A percentile compares a stretch with the other conserved stretches of the same genome.
Evolutionary conservation across 1,140 invertebrate species (phyloP).

Genomic region (Akabosia matsudoensis): DNA sequence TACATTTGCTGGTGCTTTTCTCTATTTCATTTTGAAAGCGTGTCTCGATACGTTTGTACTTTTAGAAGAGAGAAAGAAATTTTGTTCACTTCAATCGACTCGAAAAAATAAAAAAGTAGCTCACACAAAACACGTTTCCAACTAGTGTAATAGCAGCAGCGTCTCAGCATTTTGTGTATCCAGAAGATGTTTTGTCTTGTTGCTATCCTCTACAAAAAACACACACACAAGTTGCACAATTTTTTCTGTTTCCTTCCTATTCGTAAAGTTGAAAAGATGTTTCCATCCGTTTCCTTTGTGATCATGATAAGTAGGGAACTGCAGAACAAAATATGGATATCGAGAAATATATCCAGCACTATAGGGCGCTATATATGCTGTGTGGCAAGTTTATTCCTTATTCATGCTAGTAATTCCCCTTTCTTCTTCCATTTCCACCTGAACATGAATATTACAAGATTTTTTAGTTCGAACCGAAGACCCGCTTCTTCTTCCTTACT

Average conservation of each 20-base stretch:
- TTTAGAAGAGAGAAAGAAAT: neutral
- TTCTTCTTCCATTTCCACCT: slow-evolving; percentile 17
- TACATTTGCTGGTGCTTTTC: neutral
- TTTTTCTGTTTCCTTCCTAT: too few species aligned
- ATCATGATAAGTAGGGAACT: too few species aligned
- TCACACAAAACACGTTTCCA: neutral
- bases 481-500: neutral
- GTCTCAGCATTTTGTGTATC: too few species aligned
- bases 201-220: too few species aligned
- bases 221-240: too few species aligned
- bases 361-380: too few species aligned
- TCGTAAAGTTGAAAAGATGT: too few species aligned
- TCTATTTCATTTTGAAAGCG: neutral
- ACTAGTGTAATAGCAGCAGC: neutral
- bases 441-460: slow-evolving; percentile 20
- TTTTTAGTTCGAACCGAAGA: neutral
- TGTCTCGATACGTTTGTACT: neutral
- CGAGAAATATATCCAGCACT: too few species aligned
- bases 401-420: slow-evolving; percentile 18
- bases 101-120: neutral
- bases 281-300: too few species aligned
- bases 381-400: slow-evolving; percentile 16
- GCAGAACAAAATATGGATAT: too few species aligned
- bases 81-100: slow-evolving; percentile 19
- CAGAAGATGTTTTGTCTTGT: too few species aligned